phyloP scores from a whole-genome alignment of 1,140 invertebrate species.

The Cotesia typhae region DNA sequence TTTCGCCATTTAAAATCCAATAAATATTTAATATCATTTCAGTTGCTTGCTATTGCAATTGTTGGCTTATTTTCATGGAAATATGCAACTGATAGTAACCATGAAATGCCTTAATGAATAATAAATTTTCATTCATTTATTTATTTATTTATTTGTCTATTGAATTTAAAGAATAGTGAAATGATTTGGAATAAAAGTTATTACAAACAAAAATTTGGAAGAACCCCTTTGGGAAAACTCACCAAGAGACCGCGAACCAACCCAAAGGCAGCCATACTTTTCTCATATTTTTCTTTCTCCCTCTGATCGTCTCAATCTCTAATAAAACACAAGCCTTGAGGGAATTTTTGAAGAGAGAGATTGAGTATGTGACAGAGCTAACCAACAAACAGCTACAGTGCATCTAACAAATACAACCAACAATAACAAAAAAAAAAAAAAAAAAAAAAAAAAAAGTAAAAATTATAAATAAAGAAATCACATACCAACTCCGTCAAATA shows the following conservation, averaged over 20 bases:
- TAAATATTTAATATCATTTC: background rate
- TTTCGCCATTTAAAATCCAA: background rate
- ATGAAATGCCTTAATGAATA: conserved; percentile 5
- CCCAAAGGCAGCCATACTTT: conserved; percentile 64
- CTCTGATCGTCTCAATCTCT: conserved; percentile 64
- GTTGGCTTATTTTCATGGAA: conserved; percentile 66
- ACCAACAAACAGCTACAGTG: conserved; percentile 67
- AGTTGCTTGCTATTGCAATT: conserved; percentile 23
- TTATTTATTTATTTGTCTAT: background rate
- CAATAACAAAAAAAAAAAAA: conserved; percentile 66
- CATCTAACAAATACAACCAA: conserved; percentile 68
- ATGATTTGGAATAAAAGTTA: conserved; percentile 26
- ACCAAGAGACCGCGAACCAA: conserved; percentile 63
- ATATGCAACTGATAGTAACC: conserved; percentile 42
- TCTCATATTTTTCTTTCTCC: conserved; percentile 62
- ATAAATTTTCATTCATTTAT: conserved; percentile 2
- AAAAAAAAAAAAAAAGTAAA: conserved; percentile 58
- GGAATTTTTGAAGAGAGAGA: conserved; percentile 59
- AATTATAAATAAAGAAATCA: conserved; percentile 62
- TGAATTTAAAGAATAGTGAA: background rate
- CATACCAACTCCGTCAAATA: conserved; percentile 52
- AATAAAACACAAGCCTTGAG: conserved; percentile 63
- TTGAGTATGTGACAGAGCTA: conserved; percentile 65
- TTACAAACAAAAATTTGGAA: conserved; percentile 56
- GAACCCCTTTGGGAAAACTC: conserved; percentile 64